Base-by-base conservation (phyloP, 2,113 vertebrate genomes). In the Antechinus flavipes region DNA sequence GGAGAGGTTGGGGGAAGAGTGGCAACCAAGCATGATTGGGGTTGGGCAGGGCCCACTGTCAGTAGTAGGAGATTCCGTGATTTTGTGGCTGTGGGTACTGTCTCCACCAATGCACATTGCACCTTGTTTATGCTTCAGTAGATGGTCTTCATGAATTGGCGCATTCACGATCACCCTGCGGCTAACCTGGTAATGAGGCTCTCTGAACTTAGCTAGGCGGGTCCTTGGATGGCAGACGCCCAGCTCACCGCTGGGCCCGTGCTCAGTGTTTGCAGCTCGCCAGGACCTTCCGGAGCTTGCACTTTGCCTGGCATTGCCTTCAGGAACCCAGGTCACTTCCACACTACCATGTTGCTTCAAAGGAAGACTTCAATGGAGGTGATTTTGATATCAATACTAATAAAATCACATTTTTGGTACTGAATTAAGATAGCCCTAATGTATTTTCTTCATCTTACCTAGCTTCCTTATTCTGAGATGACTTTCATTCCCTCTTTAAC, bases 41-140 rank as follows among this genome's bases (percentile, higher is more conserved):
- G 35, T n/a, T 84, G 68, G 68, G 68, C 8, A 19, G 68, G 68
- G 19, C n/a, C 30, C n/a, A 23, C n/a, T 42, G 6, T 68, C 61
- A 68, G 30, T 84, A 22, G n/a, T 84, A 42, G 68, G 68, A 84
- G 68, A 6, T 23, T 84, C 68, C 68, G 0, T 84, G 68, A 42
- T 84, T 84, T 84, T 42, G 23, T 84, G 35, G 68, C n/a, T 84
- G 2, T 84, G 68, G 68, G 68, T 84, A 42, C 68, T 84, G 19
- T 84, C 68, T 84, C 68, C 68, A 84, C n/a, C n/a, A 84, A 84
- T 84, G 68, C 68, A 84, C 68, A 84, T 84, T 84, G 68, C 68
- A 42, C 68, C n/a, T 84, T 84, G 68, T 84, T 84, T 84, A 84
- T 84, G 68, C 68, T 84, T 84, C n/a, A 42, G 68, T 84, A 84